phyloP scores from a whole-genome alignment of 2,888 invertebrate species.

The Galerucella calmariensis region DNA sequence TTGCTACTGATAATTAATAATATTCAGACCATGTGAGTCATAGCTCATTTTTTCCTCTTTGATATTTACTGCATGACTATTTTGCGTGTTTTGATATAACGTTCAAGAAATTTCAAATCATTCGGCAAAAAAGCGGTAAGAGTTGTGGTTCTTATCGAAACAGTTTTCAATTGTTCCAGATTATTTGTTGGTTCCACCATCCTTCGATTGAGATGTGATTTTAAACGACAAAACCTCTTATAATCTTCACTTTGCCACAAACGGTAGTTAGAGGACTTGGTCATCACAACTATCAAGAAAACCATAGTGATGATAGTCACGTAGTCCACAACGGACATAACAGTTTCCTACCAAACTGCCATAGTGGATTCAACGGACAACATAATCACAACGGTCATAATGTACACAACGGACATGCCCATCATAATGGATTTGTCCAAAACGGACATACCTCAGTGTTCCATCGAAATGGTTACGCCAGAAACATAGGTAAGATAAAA shows the following conservation, averaged over 20 bases:
- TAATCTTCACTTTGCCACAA: conserved; percentile 52
- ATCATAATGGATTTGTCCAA: conserved; percentile 50
- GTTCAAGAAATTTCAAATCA: conserved; percentile 20
- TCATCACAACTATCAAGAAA: conserved; percentile 39
- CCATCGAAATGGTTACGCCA: conserved; percentile 54
- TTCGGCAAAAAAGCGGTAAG: background rate
- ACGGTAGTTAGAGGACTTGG: conserved; percentile 51
- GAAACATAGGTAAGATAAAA: conserved; percentile 57
- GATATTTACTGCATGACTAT: conserved; percentile 41
- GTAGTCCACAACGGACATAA: conserved; percentile 49
- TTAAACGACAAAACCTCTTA: background rate
- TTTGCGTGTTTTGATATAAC: conserved; percentile 37
- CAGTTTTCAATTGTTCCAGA: background rate
- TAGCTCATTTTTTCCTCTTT: conserved; percentile 31
- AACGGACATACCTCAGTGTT: conserved; percentile 48
- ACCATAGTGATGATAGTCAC: conserved; percentile 48
- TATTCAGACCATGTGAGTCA: conserved; percentile 39
- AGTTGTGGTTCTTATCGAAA: background rate
- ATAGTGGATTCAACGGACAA: conserved; percentile 30
- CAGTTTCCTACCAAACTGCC: conserved; percentile 38
- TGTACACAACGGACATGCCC: conserved; percentile 50
- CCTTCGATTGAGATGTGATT: background rate
- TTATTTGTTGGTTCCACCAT: background rate
- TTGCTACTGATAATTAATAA: conserved; percentile 40
- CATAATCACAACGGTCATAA: conserved; percentile 8